Conservation (phyloP, 2,888 invertebrate genomes). For the Glyphotaelius pellucidus region DNA sequence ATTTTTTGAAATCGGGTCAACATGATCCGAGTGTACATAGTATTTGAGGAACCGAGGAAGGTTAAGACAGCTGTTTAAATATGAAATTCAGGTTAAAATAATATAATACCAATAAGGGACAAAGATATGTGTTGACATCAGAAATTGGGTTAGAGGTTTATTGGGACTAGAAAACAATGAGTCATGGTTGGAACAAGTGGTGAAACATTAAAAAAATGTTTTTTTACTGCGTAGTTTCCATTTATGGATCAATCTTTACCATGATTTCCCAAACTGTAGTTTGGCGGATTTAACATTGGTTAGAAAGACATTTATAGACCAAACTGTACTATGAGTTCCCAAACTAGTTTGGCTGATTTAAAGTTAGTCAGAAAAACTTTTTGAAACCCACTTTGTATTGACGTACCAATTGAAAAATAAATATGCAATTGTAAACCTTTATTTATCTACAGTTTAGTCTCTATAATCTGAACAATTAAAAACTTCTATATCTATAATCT, state of each 20-base stretch:
- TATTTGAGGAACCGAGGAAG: too few species aligned
- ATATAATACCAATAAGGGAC: neutral
- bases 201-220: neutral
- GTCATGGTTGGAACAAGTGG: neutral
- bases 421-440: too few species aligned
- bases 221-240: neutral
- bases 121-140: neutral
- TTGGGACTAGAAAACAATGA: neutral
- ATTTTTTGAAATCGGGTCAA: too few species aligned
- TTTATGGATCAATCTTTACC: neutral
- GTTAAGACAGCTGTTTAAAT: neutral
- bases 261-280: neutral
- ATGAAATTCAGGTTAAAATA: neutral
- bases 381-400: too few species aligned
- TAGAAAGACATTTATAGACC: neutral
- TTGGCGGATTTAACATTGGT: neutral
- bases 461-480: too few species aligned
- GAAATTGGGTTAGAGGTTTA: neutral
- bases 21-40: too few species aligned
- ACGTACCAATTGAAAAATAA: too few species aligned
- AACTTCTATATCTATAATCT: too few species aligned
- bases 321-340: neutral
- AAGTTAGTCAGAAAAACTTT: too few species aligned
- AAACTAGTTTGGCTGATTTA: neutral
- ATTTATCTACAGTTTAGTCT: too few species aligned